phyloP scores from a whole-genome alignment of 23 tunicate species.

The Phallusia fumigata region DNA sequence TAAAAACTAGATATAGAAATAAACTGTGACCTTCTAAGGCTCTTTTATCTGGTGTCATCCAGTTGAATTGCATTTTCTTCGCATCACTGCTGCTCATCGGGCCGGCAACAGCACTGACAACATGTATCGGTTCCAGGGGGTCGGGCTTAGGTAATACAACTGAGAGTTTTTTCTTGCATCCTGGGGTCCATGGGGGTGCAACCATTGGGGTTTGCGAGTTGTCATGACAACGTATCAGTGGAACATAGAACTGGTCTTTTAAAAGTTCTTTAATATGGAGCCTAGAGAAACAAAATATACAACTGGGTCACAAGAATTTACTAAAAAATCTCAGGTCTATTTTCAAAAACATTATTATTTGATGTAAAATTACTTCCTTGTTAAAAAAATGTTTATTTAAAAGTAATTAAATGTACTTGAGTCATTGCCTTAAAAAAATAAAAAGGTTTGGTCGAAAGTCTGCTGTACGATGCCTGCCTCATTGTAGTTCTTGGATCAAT shows the following conservation, averaged over 20 bases:
- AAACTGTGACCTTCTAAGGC: constrained; percentile 5
- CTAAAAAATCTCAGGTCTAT: too few species aligned
- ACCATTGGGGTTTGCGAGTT: constrained; percentile 58
- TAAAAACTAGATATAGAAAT: background rate
- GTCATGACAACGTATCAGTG: constrained; percentile 74
- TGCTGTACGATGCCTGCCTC: too few species aligned
- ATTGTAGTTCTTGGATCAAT: too few species aligned
- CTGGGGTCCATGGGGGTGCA: constrained; percentile 30
- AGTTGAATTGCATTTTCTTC: constrained; percentile 19
- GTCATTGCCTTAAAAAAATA: too few species aligned
- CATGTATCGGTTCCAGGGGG: constrained; percentile 26
- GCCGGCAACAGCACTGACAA: constrained; percentile 70
- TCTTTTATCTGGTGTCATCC: constrained; percentile 67
- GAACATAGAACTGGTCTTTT: constrained; percentile 62
- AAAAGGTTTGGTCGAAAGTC: too few species aligned
- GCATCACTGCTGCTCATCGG: constrained; percentile 79
- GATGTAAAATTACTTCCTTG: too few species aligned
- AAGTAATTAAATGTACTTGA: too few species aligned
- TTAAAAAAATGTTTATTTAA: too few species aligned
- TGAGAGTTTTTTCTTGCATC: background rate
- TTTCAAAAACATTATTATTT: too few species aligned
- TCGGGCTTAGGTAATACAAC: background rate
- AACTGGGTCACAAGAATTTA: too few species aligned
- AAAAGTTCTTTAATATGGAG: constrained; percentile 30
- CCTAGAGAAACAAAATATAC: too few species aligned